These are phyloP conservation scores for Willisornis vidua DNA, from an alignment of 2,113 vertebrate species.

Conservation along the genomic window DNA sequence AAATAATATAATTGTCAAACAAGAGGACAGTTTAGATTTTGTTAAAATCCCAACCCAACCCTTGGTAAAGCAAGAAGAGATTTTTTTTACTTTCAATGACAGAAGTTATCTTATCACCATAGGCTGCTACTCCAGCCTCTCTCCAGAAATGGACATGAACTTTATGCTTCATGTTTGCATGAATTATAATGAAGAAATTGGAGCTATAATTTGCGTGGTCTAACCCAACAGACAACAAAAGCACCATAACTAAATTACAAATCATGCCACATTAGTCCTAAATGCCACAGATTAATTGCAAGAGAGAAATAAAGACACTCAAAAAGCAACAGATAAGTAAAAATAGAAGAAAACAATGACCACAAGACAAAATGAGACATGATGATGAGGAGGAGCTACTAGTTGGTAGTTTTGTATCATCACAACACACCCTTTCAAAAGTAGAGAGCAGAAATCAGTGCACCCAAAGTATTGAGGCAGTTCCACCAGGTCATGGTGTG, in stretches of 20 bases:
- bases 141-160: not conserved
- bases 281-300: not conserved
- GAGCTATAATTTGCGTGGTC: not conserved
- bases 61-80: not conserved
- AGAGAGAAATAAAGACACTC: not conserved
- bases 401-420: not conserved
- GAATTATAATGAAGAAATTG: not conserved
- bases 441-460: not conserved
- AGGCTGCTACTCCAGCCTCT: not conserved
- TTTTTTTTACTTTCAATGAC: not conserved
- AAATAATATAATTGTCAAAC: not conserved
- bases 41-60: not conserved
- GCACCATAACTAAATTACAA: not conserved
- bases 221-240: not conserved
- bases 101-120: not conserved
- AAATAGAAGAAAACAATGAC: not conserved
- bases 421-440: not conserved
- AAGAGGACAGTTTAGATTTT: not conserved
- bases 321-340: not conserved
- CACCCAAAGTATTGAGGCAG: not conserved
- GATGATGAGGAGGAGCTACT: not conserved
- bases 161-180: not conserved
- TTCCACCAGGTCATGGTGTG: not conserved
- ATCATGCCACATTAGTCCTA: not conserved
- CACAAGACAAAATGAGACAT: not conserved